Percentiles rank a stretch among this genome's conserved stretches.
Conservation (phyloP, 2,797 vertebrate species). For the Hafferia zeledoni region DNA sequence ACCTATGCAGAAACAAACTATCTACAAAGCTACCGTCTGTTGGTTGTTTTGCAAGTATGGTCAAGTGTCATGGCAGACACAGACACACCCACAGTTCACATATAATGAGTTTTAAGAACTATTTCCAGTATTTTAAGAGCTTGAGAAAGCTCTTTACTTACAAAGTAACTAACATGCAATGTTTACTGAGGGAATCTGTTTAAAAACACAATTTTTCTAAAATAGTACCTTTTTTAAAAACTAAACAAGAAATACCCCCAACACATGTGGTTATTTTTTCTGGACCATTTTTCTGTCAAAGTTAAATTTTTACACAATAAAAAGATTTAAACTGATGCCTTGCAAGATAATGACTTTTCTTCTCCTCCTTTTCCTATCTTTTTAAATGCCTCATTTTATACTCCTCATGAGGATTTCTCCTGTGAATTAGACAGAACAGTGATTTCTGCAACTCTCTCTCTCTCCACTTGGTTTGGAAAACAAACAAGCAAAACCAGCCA, state of each 20-base stretch:
- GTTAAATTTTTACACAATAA: background rate
- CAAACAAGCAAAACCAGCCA: background rate
- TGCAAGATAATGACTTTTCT: background rate
- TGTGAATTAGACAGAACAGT: background rate
- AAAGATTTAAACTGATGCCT: background rate
- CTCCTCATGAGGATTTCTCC: background rate
- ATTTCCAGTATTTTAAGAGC: background rate
- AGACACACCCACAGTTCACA: background rate
- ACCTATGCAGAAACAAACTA: background rate
- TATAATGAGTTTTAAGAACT: background rate
- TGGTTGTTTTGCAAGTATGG: background rate
- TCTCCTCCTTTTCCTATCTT: background rate
- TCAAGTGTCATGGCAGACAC: background rate
- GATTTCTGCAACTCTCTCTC: background rate
- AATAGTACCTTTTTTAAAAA: background rate
- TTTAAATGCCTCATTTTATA: background rate
- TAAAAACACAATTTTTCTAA: background rate
- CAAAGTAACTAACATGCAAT: background rate
- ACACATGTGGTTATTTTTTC: background rate
- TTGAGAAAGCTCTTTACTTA: background rate
- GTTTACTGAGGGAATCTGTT: background rate
- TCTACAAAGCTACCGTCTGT: background rate
- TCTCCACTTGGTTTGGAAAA: background rate
- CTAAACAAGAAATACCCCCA: background rate
- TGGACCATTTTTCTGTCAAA: background rate